Percentiles rank a stretch among this genome's conserved stretches.
Conservation (phyloP, 2,113 vertebrate genomes). For the Heliornis fulica region DNA sequence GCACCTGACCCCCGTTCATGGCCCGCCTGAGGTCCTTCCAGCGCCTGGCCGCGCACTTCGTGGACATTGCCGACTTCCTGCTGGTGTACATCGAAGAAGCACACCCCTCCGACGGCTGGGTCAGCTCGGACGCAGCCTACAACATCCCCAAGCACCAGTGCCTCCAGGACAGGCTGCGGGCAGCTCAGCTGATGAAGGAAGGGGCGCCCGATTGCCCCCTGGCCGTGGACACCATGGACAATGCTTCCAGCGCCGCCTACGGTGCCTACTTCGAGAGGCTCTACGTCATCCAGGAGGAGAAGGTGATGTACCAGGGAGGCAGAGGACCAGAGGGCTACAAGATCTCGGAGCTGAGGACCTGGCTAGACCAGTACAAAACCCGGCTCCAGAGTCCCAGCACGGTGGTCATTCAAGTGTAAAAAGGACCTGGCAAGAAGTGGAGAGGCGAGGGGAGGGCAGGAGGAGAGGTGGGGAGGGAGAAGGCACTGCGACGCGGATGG, state of each 20-base stretch:
- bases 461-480: not conserved
- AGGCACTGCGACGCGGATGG: not conserved
- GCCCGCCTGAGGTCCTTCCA: constrained; percentile 93
- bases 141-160: constrained; percentile 94
- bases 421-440: constrained; percentile 53
- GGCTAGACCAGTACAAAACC: constrained; percentile 88
- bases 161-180: constrained; percentile 91
- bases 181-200: constrained; percentile 86
- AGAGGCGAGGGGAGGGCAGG: not conserved
- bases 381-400: constrained; percentile 70
- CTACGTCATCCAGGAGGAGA: constrained; percentile 89
- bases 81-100: constrained; percentile 98
- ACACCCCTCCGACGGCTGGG: constrained; percentile 97
- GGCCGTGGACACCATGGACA: constrained; percentile 96
- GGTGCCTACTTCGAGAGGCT: constrained; percentile 99
- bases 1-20: constrained; percentile 99
- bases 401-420: constrained; percentile 85
- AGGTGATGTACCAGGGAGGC: constrained; percentile 93
- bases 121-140: constrained; percentile 94
- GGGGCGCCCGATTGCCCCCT: constrained; percentile 85
- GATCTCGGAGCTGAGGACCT: constrained; percentile 91
- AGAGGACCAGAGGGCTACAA: constrained; percentile 95
- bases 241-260: constrained; percentile 94
- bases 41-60: constrained; percentile 90
- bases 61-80: constrained; percentile 93